Evolutionary conservation across 2,888 invertebrate species (phyloP), one percentile per base, ranked within the genome.

Genomic region (Empis livida): DNA sequence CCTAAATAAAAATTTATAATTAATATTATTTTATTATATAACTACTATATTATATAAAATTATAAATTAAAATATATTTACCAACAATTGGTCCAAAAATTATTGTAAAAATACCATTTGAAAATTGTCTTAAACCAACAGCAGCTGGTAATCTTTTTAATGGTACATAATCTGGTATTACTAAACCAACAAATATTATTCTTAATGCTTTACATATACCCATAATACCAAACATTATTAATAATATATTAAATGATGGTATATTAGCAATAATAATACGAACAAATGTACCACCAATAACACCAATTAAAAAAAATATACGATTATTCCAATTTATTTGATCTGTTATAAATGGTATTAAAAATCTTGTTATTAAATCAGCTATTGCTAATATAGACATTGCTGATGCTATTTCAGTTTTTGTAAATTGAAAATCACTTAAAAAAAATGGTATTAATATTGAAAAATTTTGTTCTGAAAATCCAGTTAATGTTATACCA

Each of bases 101-200:
- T 5, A 82, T 61, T 47, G 79, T 79, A 10, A 79, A 73, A 5
- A 82, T 62, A 1, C 83, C 84, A 56, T 80, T 78, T 42, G 78
- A 77, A 10, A 82, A 66, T 32, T 84, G 63, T 58, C 83, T 83
- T 41, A 84, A 67, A 1, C 84, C 84, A 1, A 80, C 75, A 3
- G 84, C 84, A 10, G 80, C 82, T 0, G 84, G 82, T 49, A 84
- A 60, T 48, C 80, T 76, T 51, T 79, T 77, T 11, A 84, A 59
- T 1, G 83, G 79, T 38, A 84, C 83, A 59, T 83, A 78, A 1
- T 77, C 76, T 3, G 84, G 83, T 56, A 84, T 81, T 10, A 83
- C 80, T 5, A 84, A 63, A 0, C 82, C 80, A 77, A 83, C 81
- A 57, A 84, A 84, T 8, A 84, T 80, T 5, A 83, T 83, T 47